Conservation (phyloP, 2,113 vertebrate species). For the Sceloporus undulatus region DNA sequence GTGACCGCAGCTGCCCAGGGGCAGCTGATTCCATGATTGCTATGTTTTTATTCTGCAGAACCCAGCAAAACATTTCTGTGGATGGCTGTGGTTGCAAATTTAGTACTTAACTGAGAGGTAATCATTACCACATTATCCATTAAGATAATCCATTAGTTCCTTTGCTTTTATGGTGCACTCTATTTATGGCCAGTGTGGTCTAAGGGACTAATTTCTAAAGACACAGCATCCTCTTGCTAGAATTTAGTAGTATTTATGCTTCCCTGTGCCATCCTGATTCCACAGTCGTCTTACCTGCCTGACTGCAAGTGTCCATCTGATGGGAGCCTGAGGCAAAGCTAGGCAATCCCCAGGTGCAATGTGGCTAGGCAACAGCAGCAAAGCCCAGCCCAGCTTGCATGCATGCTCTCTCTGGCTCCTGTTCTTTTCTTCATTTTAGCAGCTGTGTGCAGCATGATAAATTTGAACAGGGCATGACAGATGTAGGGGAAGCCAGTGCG, state of each 20-base stretch:
- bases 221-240: conserved; percentile 28
- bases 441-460: conserved; percentile 63
- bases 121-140: neutral
- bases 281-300: conserved; percentile 57
- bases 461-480: conserved; percentile 59
- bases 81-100: neutral
- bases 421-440: conserved; percentile 46
- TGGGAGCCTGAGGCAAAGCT: conserved; percentile 54
- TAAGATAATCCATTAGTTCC: neutral
- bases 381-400: conserved; percentile 18
- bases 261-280: conserved; percentile 50
- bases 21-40: neutral
- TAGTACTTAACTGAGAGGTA: neutral
- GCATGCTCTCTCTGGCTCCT: conserved; percentile 28
- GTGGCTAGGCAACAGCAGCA: conserved; percentile 55
- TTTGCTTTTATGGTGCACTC: neutral
- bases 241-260: conserved; percentile 46
- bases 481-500: conserved; percentile 55
- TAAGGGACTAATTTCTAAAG: neutral
- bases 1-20: neutral
- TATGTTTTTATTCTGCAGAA: conserved; percentile 14
- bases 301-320: conserved; percentile 49
- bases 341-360: conserved; percentile 43
- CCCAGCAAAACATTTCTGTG: neutral
- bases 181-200: neutral